Conservation (phyloP, 2,797 vertebrate genomes). For the Siniperca scherzeri region DNA sequence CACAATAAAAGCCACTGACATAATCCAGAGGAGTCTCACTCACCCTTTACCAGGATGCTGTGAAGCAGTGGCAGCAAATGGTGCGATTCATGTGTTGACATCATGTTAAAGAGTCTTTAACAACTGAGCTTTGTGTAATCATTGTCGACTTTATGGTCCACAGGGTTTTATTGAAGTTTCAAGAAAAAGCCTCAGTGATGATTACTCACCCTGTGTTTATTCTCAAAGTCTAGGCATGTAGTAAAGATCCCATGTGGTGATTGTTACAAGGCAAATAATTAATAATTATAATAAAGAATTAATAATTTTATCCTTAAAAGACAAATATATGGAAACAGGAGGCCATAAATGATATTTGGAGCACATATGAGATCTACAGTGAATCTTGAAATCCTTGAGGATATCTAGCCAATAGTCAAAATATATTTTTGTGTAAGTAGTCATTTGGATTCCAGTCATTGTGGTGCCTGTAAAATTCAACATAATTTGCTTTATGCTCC, state of each 20-base stretch:
- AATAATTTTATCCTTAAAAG: background rate
- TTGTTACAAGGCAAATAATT: constrained; percentile 8
- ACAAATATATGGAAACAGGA: background rate
- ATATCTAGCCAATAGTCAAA: background rate
- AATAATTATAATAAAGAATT: too few relatives aligned
- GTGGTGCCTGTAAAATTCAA: background rate
- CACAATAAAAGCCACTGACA: constrained; percentile 24
- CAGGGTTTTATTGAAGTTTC: constrained; percentile 22
- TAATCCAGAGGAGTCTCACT: background rate
- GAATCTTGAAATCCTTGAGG: background rate
- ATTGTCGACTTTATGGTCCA: constrained; percentile 1
- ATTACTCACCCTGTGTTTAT: background rate
- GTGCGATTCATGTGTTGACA: constrained; percentile 23
- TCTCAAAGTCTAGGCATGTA: constrained; percentile 3
- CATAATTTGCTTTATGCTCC: constrained; percentile 5
- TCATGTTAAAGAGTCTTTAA: constrained; percentile 18
- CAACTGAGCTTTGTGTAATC: constrained; percentile 2
- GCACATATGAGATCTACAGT: background rate
- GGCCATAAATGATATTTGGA: background rate
- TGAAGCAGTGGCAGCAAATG: constrained; percentile 18
- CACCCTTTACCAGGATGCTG: constrained; percentile 10
- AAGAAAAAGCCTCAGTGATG: background rate
- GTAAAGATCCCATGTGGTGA: background rate
- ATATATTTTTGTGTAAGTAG: background rate
- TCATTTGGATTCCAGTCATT: background rate